Evolutionary conservation across 2,888 invertebrate genomes (phyloP), one percentile per base, ranked within the genome.

Genomic region (Coenonympha arcania): DNA sequence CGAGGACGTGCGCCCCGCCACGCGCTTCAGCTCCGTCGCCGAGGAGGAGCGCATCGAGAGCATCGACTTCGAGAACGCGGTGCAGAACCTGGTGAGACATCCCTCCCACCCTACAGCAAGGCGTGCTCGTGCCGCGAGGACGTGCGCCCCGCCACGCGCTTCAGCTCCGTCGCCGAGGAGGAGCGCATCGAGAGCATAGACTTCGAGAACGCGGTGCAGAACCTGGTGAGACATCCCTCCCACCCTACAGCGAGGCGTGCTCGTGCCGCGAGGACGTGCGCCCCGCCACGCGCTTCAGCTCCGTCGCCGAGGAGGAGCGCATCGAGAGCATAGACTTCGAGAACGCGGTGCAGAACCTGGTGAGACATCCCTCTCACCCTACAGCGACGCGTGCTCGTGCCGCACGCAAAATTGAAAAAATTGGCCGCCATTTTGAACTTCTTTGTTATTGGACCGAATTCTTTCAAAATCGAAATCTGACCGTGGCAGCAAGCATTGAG

Each of bases 141-240:
- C 20, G 31, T 50, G 6, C 61, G 68, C 4, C 54, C 56, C 49
- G 64, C 64, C 50, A 65, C 64, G 16, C 62, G 67, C 54, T 83
- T 84, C 66, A 81, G 78, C 55, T 73, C 76, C 18, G 71, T 69
- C 6, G 75, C 74, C 0, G 82, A 82, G 56, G 85, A 87, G 58
- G 90, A 90, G 62, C 71, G 80, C 11, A 87, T 88, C 59, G 91
- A 91, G 60, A 89, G 85, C 50, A 88, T 88, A 58, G 87, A 87
- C 60, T 95, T 95, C 69, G 95, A 95, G 74, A 92, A 95, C 70
- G 89, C 90, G 31, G 71, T 95, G 41, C 94, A 95, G 66, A 94
- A 95, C 75, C 88, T 87, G 69, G 90, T 95, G 45, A 91, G 90
- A n/a, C n/a, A n/a, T n/a, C n/a, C n/a, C n/a, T n/a, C n/a, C n/a